Evolutionary conservation across 2,888 invertebrate genomes (phyloP).

Genomic region (Odiellus spinosus): DNA sequence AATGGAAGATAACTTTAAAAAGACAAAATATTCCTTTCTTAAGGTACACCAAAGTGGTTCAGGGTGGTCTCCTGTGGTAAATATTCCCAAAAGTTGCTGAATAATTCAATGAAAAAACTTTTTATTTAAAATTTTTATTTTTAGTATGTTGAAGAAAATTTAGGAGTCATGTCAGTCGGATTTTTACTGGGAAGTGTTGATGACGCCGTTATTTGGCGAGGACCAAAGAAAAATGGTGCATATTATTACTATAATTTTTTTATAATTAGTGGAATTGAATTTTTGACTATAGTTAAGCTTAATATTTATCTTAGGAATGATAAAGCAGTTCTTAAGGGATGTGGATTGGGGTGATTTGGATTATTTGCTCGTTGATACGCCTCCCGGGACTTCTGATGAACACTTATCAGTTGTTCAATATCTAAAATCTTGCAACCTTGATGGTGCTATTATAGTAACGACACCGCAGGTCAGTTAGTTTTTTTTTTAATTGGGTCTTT

Average conservation of each 20-base stretch:
- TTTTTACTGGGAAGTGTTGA: conserved; percentile 70
- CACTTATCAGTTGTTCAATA: conserved; percentile 60
- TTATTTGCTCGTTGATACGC: conserved; percentile 78
- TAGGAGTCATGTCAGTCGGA: conserved; percentile 93
- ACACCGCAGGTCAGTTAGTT: conserved; percentile 60
- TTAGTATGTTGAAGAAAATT: conserved; percentile 61
- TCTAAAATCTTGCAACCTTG: conserved; percentile 35
- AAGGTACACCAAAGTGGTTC: conserved; percentile 84
- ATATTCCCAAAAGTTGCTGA: conserved; percentile 25
- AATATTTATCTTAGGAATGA: conserved; percentile 49
- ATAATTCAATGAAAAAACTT: not conserved
- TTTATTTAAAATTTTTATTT: not conserved
- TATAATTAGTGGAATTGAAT: conserved; percentile 1
- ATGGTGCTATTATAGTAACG: conserved; percentile 72
- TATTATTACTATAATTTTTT: conserved; percentile 7
- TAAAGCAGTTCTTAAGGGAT: conserved; percentile 82
- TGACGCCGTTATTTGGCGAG: conserved; percentile 98
- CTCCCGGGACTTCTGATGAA: conserved; percentile 90
- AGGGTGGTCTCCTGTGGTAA: conserved; percentile 90
- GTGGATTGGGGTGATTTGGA: conserved; percentile 90
- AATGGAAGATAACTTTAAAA: too few species aligned
- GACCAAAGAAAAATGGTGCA: conserved; percentile 88
- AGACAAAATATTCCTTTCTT: conserved; percentile 11
- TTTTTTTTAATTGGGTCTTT: not conserved
- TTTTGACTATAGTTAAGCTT: not conserved